These are phyloP conservation scores for Malurus leucopterus DNA, from an alignment of 2,797 vertebrate species.

Conservation along the genomic window DNA sequence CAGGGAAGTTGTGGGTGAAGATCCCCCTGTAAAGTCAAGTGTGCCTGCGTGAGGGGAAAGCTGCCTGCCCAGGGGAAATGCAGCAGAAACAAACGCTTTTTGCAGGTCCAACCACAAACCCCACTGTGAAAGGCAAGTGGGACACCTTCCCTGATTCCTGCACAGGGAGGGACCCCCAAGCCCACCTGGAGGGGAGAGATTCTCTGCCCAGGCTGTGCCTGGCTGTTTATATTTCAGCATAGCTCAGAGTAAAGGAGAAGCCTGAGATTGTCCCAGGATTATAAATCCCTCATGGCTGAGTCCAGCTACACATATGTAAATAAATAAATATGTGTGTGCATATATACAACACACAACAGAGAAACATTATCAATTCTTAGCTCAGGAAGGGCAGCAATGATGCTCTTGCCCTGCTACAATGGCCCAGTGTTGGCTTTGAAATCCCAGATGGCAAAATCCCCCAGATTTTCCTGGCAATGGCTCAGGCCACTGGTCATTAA, in stretches of 20 bases:
- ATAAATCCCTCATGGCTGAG: background rate
- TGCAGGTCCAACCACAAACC: background rate
- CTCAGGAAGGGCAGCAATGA: background rate
- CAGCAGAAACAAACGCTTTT: background rate
- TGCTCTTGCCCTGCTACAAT: background rate
- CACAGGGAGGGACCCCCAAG: background rate
- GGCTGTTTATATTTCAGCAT: background rate
- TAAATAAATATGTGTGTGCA: too few species aligned
- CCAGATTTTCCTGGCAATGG: background rate
- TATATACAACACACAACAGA: background rate
- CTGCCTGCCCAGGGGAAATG: background rate
- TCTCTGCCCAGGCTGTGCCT: background rate
- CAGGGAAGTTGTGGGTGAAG: background rate
- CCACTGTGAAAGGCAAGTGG: background rate
- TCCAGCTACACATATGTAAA: background rate
- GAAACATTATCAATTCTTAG: background rate
- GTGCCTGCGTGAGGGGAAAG: background rate
- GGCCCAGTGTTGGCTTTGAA: background rate
- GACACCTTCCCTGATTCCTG: background rate
- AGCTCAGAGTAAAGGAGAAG: background rate
- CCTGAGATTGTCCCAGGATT: background rate
- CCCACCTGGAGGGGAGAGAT: background rate
- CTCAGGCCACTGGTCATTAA: background rate
- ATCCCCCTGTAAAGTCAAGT: background rate
- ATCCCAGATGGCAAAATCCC: background rate